Evolutionary conservation across 2,888 invertebrate genomes (phyloP).

Genomic region (Pardosa pseudoannulata): DNA sequence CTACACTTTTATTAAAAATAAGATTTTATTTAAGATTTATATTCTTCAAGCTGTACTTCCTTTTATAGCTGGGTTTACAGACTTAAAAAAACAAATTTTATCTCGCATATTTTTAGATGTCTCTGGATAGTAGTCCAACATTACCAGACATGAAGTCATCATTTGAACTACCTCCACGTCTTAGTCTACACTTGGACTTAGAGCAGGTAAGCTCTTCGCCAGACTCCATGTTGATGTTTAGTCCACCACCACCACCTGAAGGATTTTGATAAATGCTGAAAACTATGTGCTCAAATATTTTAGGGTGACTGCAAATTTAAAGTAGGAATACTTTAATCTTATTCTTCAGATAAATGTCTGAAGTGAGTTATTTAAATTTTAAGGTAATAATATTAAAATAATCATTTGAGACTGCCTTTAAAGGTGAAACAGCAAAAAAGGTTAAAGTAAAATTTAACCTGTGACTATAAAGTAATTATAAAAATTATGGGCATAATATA

Average conservation of each 20-base stretch:
- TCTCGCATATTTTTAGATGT: constrained; percentile 65
- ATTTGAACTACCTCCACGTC: constrained; percentile 58
- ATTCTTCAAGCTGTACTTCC: not conserved
- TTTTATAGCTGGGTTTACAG: not conserved
- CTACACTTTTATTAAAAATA: too few species aligned
- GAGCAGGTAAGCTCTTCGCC: constrained; percentile 72
- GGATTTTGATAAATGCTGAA: constrained; percentile 45
- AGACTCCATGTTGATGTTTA: constrained; percentile 71
- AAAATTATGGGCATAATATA: too few species aligned
- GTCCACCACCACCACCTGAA: constrained; percentile 71
- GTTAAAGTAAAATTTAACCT: too few species aligned
- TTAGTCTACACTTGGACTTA: constrained; percentile 48
- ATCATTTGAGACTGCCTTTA: too few species aligned
- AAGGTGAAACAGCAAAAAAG: too few species aligned
- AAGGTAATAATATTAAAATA: too few species aligned
- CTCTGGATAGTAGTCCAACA: constrained; percentile 58
- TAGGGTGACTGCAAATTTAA: not conserved
- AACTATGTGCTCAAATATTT: constrained; percentile 19
- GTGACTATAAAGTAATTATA: too few species aligned
- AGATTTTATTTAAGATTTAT: not conserved
- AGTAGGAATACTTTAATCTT: not conserved
- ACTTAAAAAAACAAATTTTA: constrained; percentile 13
- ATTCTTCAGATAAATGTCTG: not conserved
- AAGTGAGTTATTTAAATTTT: not conserved
- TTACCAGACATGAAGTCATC: constrained; percentile 46